These are phyloP conservation scores for Tanypteryx hageni DNA, from an alignment of 2,888 invertebrate species.

Conservation along the genomic window DNA sequence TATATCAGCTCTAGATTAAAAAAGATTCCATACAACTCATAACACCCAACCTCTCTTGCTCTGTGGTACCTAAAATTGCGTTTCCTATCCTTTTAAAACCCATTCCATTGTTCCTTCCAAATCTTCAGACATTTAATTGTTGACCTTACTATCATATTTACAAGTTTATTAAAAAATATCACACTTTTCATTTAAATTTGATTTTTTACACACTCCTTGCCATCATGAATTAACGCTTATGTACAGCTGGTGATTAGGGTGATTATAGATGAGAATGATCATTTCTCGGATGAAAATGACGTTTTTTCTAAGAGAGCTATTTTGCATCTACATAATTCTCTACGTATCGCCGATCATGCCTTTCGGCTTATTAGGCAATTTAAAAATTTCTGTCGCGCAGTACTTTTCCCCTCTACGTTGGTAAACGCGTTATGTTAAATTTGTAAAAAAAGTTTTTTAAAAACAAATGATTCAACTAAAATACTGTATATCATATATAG, in stretches of 20 bases:
- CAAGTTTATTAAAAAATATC: conserved; percentile 28
- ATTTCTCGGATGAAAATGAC: not conserved
- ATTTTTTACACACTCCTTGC: not conserved
- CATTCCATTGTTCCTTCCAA: not conserved
- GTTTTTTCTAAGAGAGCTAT: not conserved
- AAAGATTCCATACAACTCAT: not conserved
- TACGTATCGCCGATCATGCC: not conserved
- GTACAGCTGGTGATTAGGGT: not conserved
- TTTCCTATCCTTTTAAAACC: not conserved
- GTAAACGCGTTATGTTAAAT: not conserved
- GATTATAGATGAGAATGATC: not conserved
- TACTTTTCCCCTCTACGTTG: conserved; percentile 1
- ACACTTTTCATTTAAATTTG: not conserved
- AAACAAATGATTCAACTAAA: not conserved
- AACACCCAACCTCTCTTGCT: not conserved
- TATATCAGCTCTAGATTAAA: not conserved
- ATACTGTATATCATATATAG: not conserved
- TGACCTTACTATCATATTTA: not conserved
- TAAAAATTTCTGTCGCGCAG: not conserved
- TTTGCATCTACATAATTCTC: not conserved
- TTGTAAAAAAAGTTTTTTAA: not conserved
- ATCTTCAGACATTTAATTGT: too few relatives aligned
- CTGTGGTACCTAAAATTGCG: too few relatives aligned
- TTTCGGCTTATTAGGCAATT: not conserved
- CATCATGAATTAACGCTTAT: not conserved